Percentiles rank a stretch among this genome's conserved stretches.
Conservation (phyloP, 2,113 vertebrate genomes). For the Uria aalge region DNA sequence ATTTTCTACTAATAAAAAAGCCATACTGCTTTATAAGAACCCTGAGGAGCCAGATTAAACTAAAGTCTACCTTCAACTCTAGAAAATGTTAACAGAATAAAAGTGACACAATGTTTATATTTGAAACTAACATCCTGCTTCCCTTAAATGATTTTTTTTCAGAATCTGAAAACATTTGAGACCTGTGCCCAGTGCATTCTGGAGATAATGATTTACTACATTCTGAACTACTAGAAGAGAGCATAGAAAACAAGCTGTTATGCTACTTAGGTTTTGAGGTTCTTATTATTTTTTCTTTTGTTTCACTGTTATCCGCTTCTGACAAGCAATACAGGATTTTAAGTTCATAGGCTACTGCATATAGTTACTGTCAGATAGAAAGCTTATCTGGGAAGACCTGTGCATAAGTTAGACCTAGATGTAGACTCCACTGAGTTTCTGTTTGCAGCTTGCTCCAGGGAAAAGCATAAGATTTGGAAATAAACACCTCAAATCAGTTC, state of each 20-base stretch:
- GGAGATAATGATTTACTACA: not conserved
- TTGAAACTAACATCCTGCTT: not conserved
- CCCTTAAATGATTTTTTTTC: not conserved
- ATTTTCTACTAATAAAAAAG: not conserved
- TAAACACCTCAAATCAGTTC: not conserved
- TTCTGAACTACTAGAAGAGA: not conserved
- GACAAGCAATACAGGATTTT: not conserved
- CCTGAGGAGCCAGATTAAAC: not conserved
- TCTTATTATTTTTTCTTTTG: not conserved
- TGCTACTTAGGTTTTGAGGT: not conserved
- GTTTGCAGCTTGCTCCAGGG: not conserved
- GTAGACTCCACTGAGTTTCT: not conserved
- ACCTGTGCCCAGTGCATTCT: not conserved
- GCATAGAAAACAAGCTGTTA: not conserved
- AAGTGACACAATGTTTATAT: not conserved
- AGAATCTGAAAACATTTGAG: not conserved
- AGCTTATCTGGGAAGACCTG: not conserved
- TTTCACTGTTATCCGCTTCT: not conserved
- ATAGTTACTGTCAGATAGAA: not conserved
- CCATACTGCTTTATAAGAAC: not conserved
- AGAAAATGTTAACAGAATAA: not conserved
- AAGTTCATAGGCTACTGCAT: not conserved
- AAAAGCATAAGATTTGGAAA: not conserved
- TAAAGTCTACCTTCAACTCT: not conserved
- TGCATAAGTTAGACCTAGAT: not conserved